Conservation (phyloP, 2,888 invertebrate genomes). For the Anthophora plumipes region DNA sequence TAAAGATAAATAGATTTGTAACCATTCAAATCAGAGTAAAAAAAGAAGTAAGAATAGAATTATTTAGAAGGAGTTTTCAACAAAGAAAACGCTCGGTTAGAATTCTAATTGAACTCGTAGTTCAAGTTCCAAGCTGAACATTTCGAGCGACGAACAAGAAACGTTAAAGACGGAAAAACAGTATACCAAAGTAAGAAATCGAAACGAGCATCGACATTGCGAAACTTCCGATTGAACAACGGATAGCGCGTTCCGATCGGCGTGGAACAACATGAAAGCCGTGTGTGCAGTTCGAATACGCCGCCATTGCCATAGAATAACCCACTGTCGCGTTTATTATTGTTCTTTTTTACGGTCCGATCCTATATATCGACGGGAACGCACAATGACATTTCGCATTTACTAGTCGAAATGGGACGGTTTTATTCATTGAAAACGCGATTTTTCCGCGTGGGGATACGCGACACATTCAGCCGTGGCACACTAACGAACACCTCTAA, state of each 20-base stretch:
- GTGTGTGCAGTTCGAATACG: slow-evolving; percentile 8
- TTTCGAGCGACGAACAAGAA: not conserved
- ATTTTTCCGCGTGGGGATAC: slow-evolving; percentile 42
- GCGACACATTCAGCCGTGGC: slow-evolving; percentile 22
- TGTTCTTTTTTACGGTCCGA: slow-evolving; percentile 42
- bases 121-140: not conserved
- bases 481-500: slow-evolving; percentile 49
- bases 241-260: slow-evolving; percentile 4
- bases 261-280: slow-evolving; percentile 31
- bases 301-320: slow-evolving; percentile 24
- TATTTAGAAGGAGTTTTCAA: too few relatives aligned
- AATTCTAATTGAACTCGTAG: not conserved
- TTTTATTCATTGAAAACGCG: slow-evolving; percentile 45
- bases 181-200: not conserved
- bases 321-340: slow-evolving; percentile 38
- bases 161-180: not conserved
- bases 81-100: not conserved
- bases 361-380: slow-evolving; percentile 26
- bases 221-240: slow-evolving; percentile 7
- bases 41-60: too few relatives aligned
- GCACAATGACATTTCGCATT: slow-evolving; percentile 48
- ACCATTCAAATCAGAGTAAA: too few relatives aligned
- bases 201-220: not conserved
- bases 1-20: too few relatives aligned
- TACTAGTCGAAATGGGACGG: slow-evolving; percentile 42